Base-by-base conservation (phyloP, 2,888 invertebrate genomes). In the Rhagophthalmus giganteus region DNA sequence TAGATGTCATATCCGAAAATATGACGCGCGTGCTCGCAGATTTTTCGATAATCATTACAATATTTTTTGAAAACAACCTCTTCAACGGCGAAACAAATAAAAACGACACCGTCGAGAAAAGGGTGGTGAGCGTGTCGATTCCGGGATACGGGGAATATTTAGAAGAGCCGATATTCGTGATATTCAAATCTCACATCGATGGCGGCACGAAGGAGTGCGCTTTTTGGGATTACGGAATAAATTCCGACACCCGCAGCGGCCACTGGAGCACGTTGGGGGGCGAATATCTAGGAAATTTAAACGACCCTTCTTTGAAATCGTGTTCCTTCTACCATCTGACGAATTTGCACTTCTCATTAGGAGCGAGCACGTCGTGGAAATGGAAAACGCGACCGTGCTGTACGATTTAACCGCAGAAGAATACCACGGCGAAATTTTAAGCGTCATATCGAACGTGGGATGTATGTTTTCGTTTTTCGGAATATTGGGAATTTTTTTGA, bases 241-340 rank as follows among this genome's bases (percentile, higher is more conserved):
- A 58, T 32, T 54, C 59, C 2, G 55, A 63, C 11, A 60, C 60
- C 32, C 62, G 61, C 39, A 73, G 72, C 47, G 81, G 77, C 33
- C 72, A 68, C 14, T 86, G 85, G 85, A 79, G 79, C 1, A 74
- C 71, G 1, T 73, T 78, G 38, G 85, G 84, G 1, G 79, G 83
- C 46, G 74, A 70, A 12, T 67, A 72, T 65, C 37, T 71, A 59
- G 64, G 72, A 59, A 56, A 65, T 40, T 62, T 67, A 45, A 31
- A 66, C 55, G 57, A 71, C 61, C 62, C 63, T 64, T 55, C 74
- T 60, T 57, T 69, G 2, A 26, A 50, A 9, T 11, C 10, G 5
- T 44, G 44, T 12, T 13, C 25, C 7, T 70, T 39, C 9, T 31
- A 57, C 81, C 16, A 79, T 80, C 58, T 70, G 13, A 37, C 37